Conservation (phyloP, 2,797 vertebrate species). For the Benthosema pterotum region DNA sequence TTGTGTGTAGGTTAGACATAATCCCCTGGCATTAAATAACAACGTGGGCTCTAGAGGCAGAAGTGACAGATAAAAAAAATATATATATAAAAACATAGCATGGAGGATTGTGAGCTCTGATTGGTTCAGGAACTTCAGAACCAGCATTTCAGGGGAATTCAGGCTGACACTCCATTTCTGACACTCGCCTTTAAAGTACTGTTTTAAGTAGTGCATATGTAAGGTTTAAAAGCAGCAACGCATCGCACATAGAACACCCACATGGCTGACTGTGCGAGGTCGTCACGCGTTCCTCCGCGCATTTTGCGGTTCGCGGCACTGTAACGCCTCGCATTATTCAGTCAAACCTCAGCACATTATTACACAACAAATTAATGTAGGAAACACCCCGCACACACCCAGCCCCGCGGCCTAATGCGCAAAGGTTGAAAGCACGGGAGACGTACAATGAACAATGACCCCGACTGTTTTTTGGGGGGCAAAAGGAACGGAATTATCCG, state of each 20-base stretch:
- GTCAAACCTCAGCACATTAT: conserved; percentile 7
- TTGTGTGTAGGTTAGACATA: no score
- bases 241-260: not conserved
- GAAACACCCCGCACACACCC: conserved; percentile 1
- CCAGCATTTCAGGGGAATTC: no score
- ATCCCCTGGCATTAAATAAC: no score
- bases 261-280: not conserved
- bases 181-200: no score
- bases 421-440: not conserved
- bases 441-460: conserved; percentile 53
- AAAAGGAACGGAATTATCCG: conserved; percentile 36
- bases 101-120: no score
- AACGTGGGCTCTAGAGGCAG: no score
- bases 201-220: not conserved
- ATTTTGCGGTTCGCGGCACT: not conserved
- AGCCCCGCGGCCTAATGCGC: conserved; percentile 1
- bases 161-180: no score
- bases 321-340: conserved; percentile 8
- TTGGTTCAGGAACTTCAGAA: no score
- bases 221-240: not conserved
- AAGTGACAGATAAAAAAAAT: no score
- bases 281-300: not conserved
- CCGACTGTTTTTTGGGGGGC: conserved; percentile 37
- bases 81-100: no score
- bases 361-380: not conserved